These are phyloP conservation scores for Falco berigora DNA, from an alignment of 2,797 vertebrate genomes.

Conservation along the genomic window DNA sequence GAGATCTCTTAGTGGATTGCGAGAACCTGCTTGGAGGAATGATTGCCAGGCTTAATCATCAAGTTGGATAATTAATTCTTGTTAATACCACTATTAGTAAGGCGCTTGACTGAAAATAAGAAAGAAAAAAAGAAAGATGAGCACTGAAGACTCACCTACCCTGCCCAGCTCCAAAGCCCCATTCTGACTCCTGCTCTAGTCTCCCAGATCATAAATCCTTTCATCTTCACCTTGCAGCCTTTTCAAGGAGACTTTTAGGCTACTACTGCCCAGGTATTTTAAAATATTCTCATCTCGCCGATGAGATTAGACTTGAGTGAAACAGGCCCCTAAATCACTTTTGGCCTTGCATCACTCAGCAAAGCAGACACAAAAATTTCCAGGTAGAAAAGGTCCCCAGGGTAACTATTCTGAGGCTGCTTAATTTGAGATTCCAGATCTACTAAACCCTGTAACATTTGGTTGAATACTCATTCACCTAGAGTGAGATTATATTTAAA, in stretches of 20 bases:
- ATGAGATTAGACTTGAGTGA: background rate
- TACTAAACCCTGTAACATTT: background rate
- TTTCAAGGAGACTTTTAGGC: background rate
- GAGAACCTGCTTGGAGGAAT: background rate
- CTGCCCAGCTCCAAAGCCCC: background rate
- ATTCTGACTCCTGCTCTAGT: background rate
- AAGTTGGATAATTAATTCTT: background rate
- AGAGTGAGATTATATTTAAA: background rate
- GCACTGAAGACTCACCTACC: background rate
- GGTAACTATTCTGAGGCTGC: background rate
- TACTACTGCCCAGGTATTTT: background rate
- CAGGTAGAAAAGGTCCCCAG: background rate
- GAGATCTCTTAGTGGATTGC: background rate
- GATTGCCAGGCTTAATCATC: background rate
- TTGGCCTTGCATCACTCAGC: background rate
- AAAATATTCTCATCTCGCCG: background rate
- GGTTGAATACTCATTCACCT: background rate
- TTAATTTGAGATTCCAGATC: background rate
- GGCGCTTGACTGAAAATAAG: background rate
- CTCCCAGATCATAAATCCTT: background rate
- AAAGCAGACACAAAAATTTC: background rate
- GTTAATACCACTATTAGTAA: background rate
- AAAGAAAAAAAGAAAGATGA: background rate
- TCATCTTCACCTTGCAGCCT: background rate
- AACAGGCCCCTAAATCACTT: background rate